Base-by-base conservation (phyloP, 2,888 invertebrate genomes). In the Drosophila vallismaia region DNA sequence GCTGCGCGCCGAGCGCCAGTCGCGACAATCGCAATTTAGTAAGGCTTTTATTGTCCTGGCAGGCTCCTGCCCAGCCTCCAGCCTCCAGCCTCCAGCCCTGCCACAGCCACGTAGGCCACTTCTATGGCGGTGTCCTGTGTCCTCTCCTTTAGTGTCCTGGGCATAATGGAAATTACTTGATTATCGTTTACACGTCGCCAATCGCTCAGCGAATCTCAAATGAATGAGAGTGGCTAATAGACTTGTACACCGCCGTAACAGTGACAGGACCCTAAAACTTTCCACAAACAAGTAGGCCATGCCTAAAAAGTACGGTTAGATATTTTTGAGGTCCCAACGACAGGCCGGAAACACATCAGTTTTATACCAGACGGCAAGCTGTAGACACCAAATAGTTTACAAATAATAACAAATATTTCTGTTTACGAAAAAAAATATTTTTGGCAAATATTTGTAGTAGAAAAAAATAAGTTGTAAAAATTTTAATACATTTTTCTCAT, bases 101-200 rank as follows among this genome's bases (percentile, higher is more conserved):
- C 46, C 8, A 14, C 9, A 19, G 19, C 19, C 19, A 19, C 19
- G 19, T 19, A 19, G 19, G 19, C 19, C 19, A 19, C 19, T 19
- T 19, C 19, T 19, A 19, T 19, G 19, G 19, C 19, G 19, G 6
- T 28, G 28, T 8, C 29, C 29, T 31, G 71, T 76, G 72, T 70
- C 9, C 40, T 9, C 86, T 46, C 19, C 54, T 42, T 29, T 33
- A 19, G 28, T 45, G 53, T 55, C 44, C 62, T 56, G 53, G 59
- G 68, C 82, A 85, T 87, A 78, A 87, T 85, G 84, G 88, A 87
- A 83, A 83, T 83, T 87, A 87, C 82, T 83, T 83, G 82, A 87
- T 83, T 83, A 83, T 87, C 82, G 88, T 82, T 85, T 81, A 79
- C 86, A 83, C 88, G 88, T 83, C 86, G 88, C 82, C 86, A 82